Percentiles rank a stretch among this genome's conserved stretches.
phyloP scores from a whole-genome alignment of 2,888 invertebrate species.

The Phaedon cochleariae region DNA sequence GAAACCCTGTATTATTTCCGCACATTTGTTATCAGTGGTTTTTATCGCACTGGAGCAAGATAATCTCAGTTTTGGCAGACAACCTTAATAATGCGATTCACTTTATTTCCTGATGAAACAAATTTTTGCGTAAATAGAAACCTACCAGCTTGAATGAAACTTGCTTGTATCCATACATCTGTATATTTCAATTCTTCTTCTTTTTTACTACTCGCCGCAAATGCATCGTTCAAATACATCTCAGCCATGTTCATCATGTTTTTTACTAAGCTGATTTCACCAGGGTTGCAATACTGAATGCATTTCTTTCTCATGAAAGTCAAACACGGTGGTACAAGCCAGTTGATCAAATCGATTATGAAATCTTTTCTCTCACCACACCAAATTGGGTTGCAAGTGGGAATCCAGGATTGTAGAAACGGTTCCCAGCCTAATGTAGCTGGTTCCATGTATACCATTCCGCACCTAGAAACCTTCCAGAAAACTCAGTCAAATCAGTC shows the following conservation, averaged over 20 bases:
- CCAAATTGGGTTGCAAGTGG: constrained; percentile 71
- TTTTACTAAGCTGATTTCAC: constrained; percentile 75
- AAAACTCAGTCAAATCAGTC: not conserved
- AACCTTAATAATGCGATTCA: too few species aligned
- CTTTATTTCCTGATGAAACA: too few species aligned
- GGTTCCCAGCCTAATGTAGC: constrained; percentile 83
- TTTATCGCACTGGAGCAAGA: too few species aligned
- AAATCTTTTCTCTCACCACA: constrained; percentile 71
- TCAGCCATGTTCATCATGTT: constrained; percentile 79
- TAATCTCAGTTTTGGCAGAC: too few species aligned
- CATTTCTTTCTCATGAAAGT: constrained; percentile 78
- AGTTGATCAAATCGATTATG: constrained; percentile 72
- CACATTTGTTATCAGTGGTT: too few species aligned
- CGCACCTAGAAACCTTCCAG: constrained; percentile 74
- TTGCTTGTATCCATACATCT: constrained; percentile 77
- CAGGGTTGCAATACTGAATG: constrained; percentile 70
- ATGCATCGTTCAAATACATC: constrained; percentile 79
- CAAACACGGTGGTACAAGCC: constrained; percentile 81
- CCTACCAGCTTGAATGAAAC: constrained; percentile 73
- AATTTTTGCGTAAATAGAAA: too few species aligned
- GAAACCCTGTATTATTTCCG: too few species aligned
- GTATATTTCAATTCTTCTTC: constrained; percentile 74
- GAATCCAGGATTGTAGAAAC: constrained; percentile 83
- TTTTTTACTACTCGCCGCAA: constrained; percentile 63
- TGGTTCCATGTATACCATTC: constrained; percentile 92